Evolutionary conservation across 2,113 vertebrate species (phyloP).

Genomic region (Morphnarchus princeps): DNA sequence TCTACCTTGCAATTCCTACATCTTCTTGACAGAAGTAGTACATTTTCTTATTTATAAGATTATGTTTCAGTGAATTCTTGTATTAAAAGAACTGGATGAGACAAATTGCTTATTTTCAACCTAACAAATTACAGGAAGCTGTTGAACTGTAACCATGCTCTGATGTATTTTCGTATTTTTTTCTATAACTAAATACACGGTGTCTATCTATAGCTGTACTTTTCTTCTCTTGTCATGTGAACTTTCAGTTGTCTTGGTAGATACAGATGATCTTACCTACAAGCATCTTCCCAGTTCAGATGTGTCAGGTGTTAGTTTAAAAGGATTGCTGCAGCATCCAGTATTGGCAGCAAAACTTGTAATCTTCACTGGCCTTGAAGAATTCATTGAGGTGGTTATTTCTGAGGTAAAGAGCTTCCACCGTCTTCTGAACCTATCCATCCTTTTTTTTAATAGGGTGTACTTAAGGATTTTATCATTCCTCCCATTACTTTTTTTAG

Average conservation of each 20-base stretch:
- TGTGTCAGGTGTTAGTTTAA: background rate
- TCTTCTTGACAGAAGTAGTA: background rate
- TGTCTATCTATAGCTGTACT: background rate
- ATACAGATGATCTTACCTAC: background rate
- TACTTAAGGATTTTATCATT: background rate
- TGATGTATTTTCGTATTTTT: background rate
- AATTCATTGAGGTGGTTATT: background rate
- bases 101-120: background rate
- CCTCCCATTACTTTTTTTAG: background rate
- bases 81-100: background rate
- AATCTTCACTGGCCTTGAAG: background rate
- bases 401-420: background rate
- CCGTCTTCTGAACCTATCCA: background rate
- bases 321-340: background rate
- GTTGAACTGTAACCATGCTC: background rate
- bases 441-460: background rate
- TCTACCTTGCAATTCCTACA: background rate
- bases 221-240: background rate
- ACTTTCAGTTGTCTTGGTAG: background rate
- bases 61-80: background rate
- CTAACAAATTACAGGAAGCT: background rate
- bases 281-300: background rate
- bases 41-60: background rate
- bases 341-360: background rate
- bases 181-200: background rate